Percentiles rank a stretch among this genome's conserved stretches.
Evolutionary conservation across 1,140 invertebrate genomes (phyloP).

Genomic region (Lepidostoma basale): DNA sequence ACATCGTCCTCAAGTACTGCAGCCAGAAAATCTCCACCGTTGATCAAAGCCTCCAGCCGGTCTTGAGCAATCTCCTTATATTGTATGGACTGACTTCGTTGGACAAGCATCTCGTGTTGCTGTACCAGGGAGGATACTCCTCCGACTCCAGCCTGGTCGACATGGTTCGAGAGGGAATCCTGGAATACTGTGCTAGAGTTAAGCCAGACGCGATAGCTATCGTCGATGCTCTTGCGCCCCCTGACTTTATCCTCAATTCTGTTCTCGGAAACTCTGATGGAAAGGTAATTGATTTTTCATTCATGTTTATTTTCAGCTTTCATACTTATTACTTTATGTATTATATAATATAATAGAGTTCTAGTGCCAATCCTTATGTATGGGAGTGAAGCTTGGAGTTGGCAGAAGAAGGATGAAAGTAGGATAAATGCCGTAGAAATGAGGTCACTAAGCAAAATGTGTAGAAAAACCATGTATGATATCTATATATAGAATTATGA

Average conservation of each 20-base stretch:
- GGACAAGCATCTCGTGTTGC: conserved; percentile 75
- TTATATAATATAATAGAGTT: no score
- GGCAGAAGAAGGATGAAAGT: no score
- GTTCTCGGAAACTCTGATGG: conserved; percentile 82
- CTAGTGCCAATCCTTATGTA: no score
- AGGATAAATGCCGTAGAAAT: no score
- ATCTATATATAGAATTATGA: no score
- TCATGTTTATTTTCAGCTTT: neutral
- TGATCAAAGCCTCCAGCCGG: conserved; percentile 57
- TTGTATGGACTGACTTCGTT: conserved; percentile 76
- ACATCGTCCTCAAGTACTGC: no score
- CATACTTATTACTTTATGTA: no score
- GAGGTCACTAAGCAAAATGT: no score
- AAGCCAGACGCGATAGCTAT: conserved; percentile 75
- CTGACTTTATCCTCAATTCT: conserved; percentile 83
- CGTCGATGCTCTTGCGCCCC: conserved; percentile 74
- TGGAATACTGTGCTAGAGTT: conserved; percentile 67
- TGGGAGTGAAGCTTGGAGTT: no score
- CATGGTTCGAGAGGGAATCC: conserved; percentile 64
- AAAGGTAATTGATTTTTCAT: conserved; percentile 62
- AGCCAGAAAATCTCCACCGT: no score
- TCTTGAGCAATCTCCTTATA: conserved; percentile 70
- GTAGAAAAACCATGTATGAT: no score
- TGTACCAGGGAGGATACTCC: conserved; percentile 78
- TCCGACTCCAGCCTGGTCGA: conserved; percentile 53